Evolutionary conservation across 2,797 vertebrate genomes (phyloP), one percentile per base, ranked within the genome.

Genomic region (Silurus lanzhouensis): DNA sequence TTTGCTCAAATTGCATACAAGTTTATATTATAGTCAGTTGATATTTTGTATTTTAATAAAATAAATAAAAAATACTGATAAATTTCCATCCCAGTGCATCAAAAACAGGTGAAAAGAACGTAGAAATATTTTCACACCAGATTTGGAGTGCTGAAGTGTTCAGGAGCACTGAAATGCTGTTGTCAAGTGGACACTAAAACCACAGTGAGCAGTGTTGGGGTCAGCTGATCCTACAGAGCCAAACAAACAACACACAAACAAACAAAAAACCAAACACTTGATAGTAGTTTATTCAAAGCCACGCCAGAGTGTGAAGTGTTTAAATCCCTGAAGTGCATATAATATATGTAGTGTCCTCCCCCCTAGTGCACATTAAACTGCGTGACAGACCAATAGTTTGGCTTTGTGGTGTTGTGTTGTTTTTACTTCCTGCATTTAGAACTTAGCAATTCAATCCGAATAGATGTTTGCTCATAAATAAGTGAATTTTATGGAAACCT

Each of bases 281-380:
- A 15, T 52, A 52, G 46, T 25, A 52, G n/a, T 9, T 9, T 9
- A 75, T 27, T 13, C 22, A 46, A 71, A 71, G 3, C 68, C 38
- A 46, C 4, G 68, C 10, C 27, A 25, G n/a, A 27, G 48, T 3
- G 25, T n/a, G 14, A 75, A 55, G 72, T 57, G 72, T 75, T 75
- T 27, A 75, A 75, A 75, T 57, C 22, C 14, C n/a, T 25, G 1
- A 25, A 25, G n/a, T 52, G 71, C 48, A 74, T 52, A n/a, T 52
- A 74, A 74, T 46, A 52, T 74, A 12, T n/a, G 44, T n/a, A n/a
- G 19, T 72, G 46, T 74, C 48, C n/a, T 1, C 48, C 72, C 8
- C 72, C 25, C 14, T 48, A 25, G n/a, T 8, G 48, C 46, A 75
- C n/a, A 75, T 75, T 75, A 75, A 75, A 75, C 22, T 55, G 72